phyloP scores from a whole-genome alignment of 1,140 invertebrate genomes.

The Holcopasites calliopsidis region DNA sequence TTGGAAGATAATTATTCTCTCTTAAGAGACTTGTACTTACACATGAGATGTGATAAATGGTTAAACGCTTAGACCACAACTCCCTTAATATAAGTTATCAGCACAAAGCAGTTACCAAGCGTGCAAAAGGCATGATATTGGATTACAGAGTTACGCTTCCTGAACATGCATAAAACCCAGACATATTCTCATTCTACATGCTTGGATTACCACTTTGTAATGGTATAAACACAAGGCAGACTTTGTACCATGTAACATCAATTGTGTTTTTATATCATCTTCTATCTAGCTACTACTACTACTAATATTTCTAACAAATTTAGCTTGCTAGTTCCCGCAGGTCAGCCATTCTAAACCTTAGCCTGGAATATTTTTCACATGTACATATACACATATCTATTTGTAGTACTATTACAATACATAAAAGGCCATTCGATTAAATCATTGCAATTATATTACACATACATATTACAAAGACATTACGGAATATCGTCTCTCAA shows the following conservation, averaged over 20 bases:
- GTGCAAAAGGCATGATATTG: constrained; percentile 70
- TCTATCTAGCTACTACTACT: neutral
- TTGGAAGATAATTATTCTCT: constrained; percentile 8
- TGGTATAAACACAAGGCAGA: constrained; percentile 42
- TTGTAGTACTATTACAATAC: neutral
- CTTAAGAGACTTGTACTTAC: constrained; percentile 58
- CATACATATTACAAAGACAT: neutral
- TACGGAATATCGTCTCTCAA: too few species aligned
- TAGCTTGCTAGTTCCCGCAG: constrained; percentile 11
- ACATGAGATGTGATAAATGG: constrained; percentile 60
- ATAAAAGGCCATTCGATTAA: neutral
- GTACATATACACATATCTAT: neutral
- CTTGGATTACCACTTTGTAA: constrained; percentile 65
- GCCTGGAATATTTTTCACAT: constrained; percentile 1
- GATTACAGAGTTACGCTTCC: constrained; percentile 71
- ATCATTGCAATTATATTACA: neutral
- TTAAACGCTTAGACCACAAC: constrained; percentile 56
- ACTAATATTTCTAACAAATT: constrained; percentile 37
- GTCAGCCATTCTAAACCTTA: constrained; percentile 16
- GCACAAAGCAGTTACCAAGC: constrained; percentile 73
- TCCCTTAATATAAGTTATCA: constrained; percentile 77
- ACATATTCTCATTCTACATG: constrained; percentile 67
- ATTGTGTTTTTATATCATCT: constrained; percentile 18
- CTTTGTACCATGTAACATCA: constrained; percentile 49
- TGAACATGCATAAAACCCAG: constrained; percentile 70